Percentiles rank a stretch among this genome's conserved stretches.
Evolutionary conservation across 2,113 vertebrate species (phyloP).

Genomic region (Numenius arquata): DNA sequence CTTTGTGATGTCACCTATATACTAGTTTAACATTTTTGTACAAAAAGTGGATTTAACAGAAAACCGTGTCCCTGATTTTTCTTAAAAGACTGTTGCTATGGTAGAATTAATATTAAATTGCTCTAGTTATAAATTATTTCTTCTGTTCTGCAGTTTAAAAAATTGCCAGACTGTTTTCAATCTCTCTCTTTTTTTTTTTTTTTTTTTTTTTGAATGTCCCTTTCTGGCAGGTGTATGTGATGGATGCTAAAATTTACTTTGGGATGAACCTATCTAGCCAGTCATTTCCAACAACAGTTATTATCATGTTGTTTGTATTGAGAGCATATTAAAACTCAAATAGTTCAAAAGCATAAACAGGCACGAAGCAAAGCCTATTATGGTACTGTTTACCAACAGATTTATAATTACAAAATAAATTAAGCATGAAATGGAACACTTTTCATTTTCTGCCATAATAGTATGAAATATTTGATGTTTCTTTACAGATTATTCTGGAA

Average conservation of each 20-base stretch:
- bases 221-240: not conserved
- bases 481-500: slow-evolving; percentile 65
- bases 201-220: not conserved
- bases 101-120: not conserved
- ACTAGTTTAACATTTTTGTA: not conserved
- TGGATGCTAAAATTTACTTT: slow-evolving; percentile 31
- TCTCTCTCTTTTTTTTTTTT: not conserved
- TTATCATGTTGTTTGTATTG: slow-evolving; percentile 49
- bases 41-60: not conserved
- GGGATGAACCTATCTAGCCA: slow-evolving; percentile 52
- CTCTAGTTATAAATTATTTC: not conserved
- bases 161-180: not conserved
- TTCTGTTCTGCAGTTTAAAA: not conserved
- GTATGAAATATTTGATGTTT: slow-evolving; percentile 66
- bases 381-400: slow-evolving; percentile 76
- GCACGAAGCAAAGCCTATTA: slow-evolving; percentile 71
- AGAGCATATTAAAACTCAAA: slow-evolving; percentile 66
- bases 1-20: not conserved
- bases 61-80: not conserved
- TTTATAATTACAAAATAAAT: slow-evolving; percentile 82
- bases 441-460: slow-evolving; percentile 69
- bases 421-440: slow-evolving; percentile 79
- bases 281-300: slow-evolving; percentile 46
- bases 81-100: not conserved
- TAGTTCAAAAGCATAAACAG: slow-evolving; percentile 62